Evolutionary conservation across 2,797 vertebrate species (phyloP).

Genomic region (Pangasius macronema): DNA sequence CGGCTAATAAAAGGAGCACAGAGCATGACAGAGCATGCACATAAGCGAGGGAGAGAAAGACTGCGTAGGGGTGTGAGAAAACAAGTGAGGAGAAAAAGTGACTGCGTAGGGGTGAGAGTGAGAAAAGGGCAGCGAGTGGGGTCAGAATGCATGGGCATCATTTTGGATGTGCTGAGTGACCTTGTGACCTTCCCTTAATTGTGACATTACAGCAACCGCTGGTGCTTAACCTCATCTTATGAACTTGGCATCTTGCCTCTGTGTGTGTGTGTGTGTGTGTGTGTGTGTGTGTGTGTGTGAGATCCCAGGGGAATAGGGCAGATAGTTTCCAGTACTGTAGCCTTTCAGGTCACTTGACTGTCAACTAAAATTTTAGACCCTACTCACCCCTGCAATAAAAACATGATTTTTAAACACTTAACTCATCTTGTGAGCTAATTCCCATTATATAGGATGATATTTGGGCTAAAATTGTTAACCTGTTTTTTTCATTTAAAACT

Average conservation of each 20-base stretch:
- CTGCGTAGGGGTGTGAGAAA: slow-evolving; percentile 28
- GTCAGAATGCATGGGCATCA: slow-evolving; percentile 27
- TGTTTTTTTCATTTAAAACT: not conserved
- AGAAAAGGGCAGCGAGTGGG: slow-evolving; percentile 17
- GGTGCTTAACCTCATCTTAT: slow-evolving; percentile 55
- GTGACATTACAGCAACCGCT: slow-evolving; percentile 52
- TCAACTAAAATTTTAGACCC: not conserved
- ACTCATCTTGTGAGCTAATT: not conserved
- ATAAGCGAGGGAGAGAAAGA: not conserved
- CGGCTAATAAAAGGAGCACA: slow-evolving; percentile 37
- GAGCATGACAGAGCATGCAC: not conserved
- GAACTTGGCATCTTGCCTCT: slow-evolving; percentile 38
- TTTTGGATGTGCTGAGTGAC: slow-evolving; percentile 44
- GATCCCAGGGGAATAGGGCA: too few species aligned
- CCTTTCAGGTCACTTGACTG: not conserved
- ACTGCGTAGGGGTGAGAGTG: slow-evolving; percentile 8
- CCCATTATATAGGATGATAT: not conserved
- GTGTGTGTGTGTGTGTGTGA: not conserved
- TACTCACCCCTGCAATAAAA: not conserved
- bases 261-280: slow-evolving; percentile 13
- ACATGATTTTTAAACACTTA: not conserved
- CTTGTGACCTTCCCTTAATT: slow-evolving; percentile 54
- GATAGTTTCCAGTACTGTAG: not conserved
- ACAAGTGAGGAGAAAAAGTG: slow-evolving; percentile 22
- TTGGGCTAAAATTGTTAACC: not conserved